Base-by-base conservation (phyloP, 2,888 invertebrate species). In the Saturnia pavonia region DNA sequence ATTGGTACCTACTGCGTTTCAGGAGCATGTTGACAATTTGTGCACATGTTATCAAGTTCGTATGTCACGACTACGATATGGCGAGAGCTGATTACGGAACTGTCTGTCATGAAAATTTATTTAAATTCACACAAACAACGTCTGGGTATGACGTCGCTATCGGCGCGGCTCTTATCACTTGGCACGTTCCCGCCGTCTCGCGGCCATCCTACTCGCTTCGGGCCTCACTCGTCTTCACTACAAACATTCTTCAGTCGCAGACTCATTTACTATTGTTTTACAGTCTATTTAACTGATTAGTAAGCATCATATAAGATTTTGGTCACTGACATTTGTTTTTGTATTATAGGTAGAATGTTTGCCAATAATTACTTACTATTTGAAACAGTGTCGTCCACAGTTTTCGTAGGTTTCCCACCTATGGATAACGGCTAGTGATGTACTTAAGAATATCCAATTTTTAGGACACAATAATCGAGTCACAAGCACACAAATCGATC, bases 101-200 rank as follows among this genome's bases (percentile, higher is more conserved):
- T 91, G 92, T 92, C 92, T 93, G 92, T 92, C 92, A 93, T 91
- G 93, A 92, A 92, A 92, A 93, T 93, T 91, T 94, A 93, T 94
- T 94, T 92, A 93, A 93, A 93, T 93, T 92, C 91, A 92, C 92
- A 92, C 92, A 93, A 94, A 93, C 92, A 94, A 90, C 92, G 94
- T 94, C 94, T 94, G 94, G 93, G 92, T 89, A 91, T 93, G 93
- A 93, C 93, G 94, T 93, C 87, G 91, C 91, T 92, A 93, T 93
- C 93, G 92, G 91, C 91, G 91, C 92, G 91, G 91, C 88, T 91
- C 92, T 94, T 94, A 94, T 94, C 93, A 93, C 92, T 94, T 93
- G 93, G 93, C 93, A 93, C 91, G 92, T 89, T 92, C 91, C 88
- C 91, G 89, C 87, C 87, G 92, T 91, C 92, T 91, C 91, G 91